Percentiles rank a stretch among this genome's conserved stretches.
Evolutionary conservation across 2,888 invertebrate genomes (phyloP).

Genomic region (Drosophila villosipedis): DNA sequence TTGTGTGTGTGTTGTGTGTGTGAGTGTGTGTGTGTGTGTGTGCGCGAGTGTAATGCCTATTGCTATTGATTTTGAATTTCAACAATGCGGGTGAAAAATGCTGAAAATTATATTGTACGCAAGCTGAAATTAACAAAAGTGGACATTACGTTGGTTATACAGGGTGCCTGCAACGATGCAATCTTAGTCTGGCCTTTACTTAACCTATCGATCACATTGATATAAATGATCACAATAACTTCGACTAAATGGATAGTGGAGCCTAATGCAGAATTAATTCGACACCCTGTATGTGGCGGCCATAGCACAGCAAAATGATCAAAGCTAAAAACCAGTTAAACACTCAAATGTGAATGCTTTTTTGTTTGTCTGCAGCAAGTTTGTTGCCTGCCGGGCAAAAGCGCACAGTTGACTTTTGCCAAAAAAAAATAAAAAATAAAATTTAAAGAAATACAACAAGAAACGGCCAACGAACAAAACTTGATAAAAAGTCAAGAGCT

Average conservation of each 20-base stretch:
- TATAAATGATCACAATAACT: too few species aligned
- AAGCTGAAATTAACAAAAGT: constrained; percentile 61
- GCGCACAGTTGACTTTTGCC: constrained; percentile 68
- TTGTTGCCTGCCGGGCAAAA: constrained; percentile 63
- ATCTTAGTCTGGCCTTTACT: too few species aligned
- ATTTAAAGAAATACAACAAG: constrained; percentile 21
- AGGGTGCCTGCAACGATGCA: constrained; percentile 40
- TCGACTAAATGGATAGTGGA: not conserved
- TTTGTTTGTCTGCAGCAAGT: constrained; percentile 61
- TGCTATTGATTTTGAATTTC: constrained; percentile 69
- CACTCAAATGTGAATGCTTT: constrained; percentile 67
- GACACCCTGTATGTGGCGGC: constrained; percentile 47
- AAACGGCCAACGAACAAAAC: constrained; percentile 61
- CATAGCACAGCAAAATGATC: constrained; percentile 37
- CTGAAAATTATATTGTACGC: constrained; percentile 75
- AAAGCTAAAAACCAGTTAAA: constrained; percentile 71
- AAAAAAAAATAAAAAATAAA: constrained; percentile 59
- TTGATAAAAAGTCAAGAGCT: constrained; percentile 63
- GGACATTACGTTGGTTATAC: constrained; percentile 43
- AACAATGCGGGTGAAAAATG: constrained; percentile 80
- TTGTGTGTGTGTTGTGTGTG: constrained; percentile 1
- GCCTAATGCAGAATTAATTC: not conserved
- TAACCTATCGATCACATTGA: not conserved
- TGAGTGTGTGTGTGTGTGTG: not conserved
- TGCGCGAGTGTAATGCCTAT: constrained; percentile 31